These are phyloP conservation scores for Numida meleagris DNA, from an alignment of 2,113 vertebrate genomes.

Conservation along the genomic window DNA sequence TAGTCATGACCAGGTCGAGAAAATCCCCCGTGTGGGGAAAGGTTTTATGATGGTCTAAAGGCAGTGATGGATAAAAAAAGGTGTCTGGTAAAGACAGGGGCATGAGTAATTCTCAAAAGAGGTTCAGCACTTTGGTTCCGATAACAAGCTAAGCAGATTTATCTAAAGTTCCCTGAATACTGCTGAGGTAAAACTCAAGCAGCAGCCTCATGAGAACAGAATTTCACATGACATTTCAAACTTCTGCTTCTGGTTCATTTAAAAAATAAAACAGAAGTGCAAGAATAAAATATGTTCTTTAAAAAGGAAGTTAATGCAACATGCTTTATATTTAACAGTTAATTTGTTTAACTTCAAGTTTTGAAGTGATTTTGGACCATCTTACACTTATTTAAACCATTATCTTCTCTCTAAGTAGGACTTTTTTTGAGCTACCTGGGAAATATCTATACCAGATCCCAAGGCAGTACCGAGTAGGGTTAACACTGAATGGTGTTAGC, in stretches of 20 bases:
- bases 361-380: background rate
- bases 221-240: background rate
- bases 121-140: conserved; percentile 1
- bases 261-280: conserved; percentile 36
- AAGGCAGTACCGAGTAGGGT: background rate
- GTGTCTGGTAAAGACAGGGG: background rate
- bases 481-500: background rate
- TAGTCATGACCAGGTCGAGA: background rate
- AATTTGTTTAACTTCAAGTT: background rate
- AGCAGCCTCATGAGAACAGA: background rate
- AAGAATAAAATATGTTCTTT: background rate
- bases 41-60: background rate
- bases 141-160: background rate
- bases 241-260: conserved; percentile 33
- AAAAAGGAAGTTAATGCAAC: background rate
- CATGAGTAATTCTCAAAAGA: background rate
- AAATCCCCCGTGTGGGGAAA: background rate
- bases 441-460: background rate
- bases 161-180: background rate
- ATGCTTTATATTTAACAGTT: background rate
- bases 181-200: background rate
- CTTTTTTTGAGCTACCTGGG: background rate
- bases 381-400: background rate
- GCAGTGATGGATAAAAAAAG: background rate
- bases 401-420: background rate